Percentiles rank a stretch among this genome's conserved stretches.
Evolutionary conservation across 2,888 invertebrate genomes (phyloP).

Genomic region (Myopa testacea): DNA sequence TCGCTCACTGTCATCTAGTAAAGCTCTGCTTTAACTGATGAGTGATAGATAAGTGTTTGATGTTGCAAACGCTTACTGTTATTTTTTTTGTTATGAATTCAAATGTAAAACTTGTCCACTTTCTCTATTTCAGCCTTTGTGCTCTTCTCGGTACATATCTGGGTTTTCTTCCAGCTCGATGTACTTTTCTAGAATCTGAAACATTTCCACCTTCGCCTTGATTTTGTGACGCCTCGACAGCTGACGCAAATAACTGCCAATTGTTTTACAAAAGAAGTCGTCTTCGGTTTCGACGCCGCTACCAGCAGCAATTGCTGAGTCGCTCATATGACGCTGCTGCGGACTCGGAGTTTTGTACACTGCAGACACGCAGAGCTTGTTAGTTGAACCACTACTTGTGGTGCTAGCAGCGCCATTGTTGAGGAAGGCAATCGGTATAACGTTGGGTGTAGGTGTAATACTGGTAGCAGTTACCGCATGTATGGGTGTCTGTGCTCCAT

Average conservation of each 20-base stretch:
- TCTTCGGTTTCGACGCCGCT: constrained; percentile 57
- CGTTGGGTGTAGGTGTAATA: constrained; percentile 13
- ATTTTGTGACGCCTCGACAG: constrained; percentile 64
- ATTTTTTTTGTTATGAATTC: too few species aligned
- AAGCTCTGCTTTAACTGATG: too few species aligned
- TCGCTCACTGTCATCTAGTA: background rate
- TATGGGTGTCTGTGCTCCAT: background rate
- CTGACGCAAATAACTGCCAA: constrained; percentile 62
- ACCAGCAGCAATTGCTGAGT: background rate
- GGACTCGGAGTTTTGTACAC: background rate
- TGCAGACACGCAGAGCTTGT: constrained; percentile 6
- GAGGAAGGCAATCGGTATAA: constrained; percentile 26
- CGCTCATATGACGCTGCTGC: constrained; percentile 3
- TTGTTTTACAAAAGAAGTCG: constrained; percentile 64
- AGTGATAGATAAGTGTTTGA: too few species aligned
- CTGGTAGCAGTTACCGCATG: constrained; percentile 37
- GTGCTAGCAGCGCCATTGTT: constrained; percentile 4
- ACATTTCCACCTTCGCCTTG: constrained; percentile 67
- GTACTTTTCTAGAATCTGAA: constrained; percentile 65
- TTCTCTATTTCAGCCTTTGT: constrained; percentile 16
- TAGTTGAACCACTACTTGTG: background rate
- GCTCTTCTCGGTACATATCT: constrained; percentile 8
- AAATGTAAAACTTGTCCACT: too few species aligned
- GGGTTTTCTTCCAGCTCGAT: constrained; percentile 60
- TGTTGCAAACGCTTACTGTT: too few species aligned